Conservation (phyloP, 2,888 invertebrate species). For the Crocallis elinguaria region DNA sequence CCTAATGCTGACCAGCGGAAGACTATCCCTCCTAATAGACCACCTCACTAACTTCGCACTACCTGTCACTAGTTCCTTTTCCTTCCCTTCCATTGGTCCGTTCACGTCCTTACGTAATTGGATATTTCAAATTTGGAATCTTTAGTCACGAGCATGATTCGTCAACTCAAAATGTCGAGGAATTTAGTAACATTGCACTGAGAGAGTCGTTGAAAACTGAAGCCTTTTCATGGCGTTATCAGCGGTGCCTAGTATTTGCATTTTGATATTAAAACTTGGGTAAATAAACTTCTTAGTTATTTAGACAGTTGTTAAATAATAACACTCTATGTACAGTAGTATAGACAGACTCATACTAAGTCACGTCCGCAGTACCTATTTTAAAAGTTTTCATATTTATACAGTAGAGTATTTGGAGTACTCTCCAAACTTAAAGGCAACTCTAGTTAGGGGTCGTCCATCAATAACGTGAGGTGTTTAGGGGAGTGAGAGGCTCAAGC, state of each 20-base stretch:
- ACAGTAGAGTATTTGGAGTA: too few relatives aligned
- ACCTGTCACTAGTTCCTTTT: slow-evolving; percentile 34
- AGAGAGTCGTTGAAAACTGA: slow-evolving; percentile 34
- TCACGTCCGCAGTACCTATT: slow-evolving; percentile 15
- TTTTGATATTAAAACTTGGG: slow-evolving; percentile 43
- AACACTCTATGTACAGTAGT: slow-evolving; percentile 6
- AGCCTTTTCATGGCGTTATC: slow-evolving; percentile 35
- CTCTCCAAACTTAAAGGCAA: too few relatives aligned
- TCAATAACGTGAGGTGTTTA: too few relatives aligned
- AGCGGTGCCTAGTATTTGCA: slow-evolving; percentile 53
- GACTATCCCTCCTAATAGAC: slow-evolving; percentile 69
- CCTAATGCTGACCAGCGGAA: slow-evolving; percentile 67
- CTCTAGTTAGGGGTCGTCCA: too few relatives aligned
- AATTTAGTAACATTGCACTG: slow-evolving; percentile 16
- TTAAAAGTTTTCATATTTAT: too few relatives aligned
- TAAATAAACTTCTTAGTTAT: slow-evolving; percentile 37
- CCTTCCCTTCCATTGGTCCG: slow-evolving; percentile 41
- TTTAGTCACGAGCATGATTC: slow-evolving; percentile 14
- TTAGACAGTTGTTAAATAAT: slow-evolving; percentile 31
- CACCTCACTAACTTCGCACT: slow-evolving; percentile 48
- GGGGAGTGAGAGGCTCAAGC: too few relatives aligned
- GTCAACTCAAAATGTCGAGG: slow-evolving; percentile 20
- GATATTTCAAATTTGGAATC: slow-evolving; percentile 22
- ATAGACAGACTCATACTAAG: not conserved
- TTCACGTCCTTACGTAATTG: slow-evolving; percentile 20